Evolutionary conservation across 2,113 vertebrate genomes (phyloP).

Genomic region (Turdus rufiventris): DNA sequence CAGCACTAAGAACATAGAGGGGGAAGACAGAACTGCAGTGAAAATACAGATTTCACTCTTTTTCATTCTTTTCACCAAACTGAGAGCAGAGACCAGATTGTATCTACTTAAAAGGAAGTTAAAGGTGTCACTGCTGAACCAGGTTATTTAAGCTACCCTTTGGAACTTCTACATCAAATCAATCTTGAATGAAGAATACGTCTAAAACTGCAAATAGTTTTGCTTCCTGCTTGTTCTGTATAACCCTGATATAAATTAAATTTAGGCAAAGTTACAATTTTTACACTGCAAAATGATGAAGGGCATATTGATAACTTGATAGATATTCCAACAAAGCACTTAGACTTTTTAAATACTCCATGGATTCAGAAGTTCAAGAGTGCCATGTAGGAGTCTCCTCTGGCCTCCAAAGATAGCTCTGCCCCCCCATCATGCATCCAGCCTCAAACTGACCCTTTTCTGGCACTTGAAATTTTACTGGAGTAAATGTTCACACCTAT

Average conservation of each 20-base stretch:
- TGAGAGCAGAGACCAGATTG: background rate
- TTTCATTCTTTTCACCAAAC: background rate
- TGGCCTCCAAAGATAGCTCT: background rate
- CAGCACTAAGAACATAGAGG: background rate
- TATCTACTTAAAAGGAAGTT: background rate
- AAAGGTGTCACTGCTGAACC: background rate
- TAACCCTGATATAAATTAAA: background rate
- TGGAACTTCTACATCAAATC: background rate
- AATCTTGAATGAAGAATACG: fast-evolving
- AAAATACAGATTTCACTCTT: background rate
- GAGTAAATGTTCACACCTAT: background rate
- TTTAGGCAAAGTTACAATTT: background rate
- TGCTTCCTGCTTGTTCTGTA: background rate
- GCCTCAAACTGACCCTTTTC: background rate
- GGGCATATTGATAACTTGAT: background rate
- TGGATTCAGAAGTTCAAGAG: background rate
- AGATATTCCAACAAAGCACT: background rate
- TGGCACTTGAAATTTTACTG: background rate
- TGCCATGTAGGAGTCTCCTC: fast-evolving
- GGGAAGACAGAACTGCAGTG: background rate
- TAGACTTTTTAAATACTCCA: background rate
- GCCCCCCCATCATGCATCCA: fast-evolving
- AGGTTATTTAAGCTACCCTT: background rate
- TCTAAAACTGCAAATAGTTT: background rate
- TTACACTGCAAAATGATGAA: background rate